Evolutionary conservation across 2,888 invertebrate species (phyloP).

Genomic region (Xanthia togata): DNA sequence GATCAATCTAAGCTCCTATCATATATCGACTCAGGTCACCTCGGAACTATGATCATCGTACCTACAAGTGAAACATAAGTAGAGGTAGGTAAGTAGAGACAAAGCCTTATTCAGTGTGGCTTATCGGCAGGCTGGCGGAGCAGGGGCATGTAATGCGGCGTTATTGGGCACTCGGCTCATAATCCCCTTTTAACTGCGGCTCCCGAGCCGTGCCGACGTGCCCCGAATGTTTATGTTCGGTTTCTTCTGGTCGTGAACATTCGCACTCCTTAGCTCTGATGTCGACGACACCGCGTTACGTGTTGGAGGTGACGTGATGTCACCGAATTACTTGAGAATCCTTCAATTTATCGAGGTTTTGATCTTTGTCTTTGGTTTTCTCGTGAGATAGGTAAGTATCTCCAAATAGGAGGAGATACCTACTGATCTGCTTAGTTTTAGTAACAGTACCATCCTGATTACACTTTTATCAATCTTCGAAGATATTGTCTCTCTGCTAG

Average conservation of each 20-base stretch:
- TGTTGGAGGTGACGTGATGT: conserved; percentile 50
- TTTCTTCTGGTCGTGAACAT: conserved; percentile 82
- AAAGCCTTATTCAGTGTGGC: conserved; percentile 78
- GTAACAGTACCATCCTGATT: neutral
- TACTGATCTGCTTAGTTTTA: neutral
- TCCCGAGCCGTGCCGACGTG: conserved; percentile 82
- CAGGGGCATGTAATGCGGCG: conserved; percentile 77
- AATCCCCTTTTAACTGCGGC: conserved; percentile 89
- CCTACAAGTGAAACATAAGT: conserved; percentile 41
- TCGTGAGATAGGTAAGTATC: neutral
- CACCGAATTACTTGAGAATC: conserved; percentile 36
- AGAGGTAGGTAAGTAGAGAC: conserved; percentile 67
- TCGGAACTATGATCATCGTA: conserved; percentile 6
- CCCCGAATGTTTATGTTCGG: conserved; percentile 78
- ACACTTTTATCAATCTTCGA: neutral
- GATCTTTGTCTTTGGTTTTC: neutral
- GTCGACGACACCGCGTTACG: conserved; percentile 71
- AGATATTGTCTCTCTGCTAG: neutral
- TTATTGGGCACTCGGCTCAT: conserved; percentile 88
- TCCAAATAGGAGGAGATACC: neutral
- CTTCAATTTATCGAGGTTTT: conserved; percentile 11
- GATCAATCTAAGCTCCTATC: neutral
- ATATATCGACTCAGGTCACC: neutral
- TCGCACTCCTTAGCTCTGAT: conserved; percentile 82
- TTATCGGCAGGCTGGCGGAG: conserved; percentile 75